Percentiles rank a stretch among this genome's conserved stretches.
phyloP scores from a whole-genome alignment of 2,888 invertebrate genomes.

The Petrolisthes cinctipes region DNA sequence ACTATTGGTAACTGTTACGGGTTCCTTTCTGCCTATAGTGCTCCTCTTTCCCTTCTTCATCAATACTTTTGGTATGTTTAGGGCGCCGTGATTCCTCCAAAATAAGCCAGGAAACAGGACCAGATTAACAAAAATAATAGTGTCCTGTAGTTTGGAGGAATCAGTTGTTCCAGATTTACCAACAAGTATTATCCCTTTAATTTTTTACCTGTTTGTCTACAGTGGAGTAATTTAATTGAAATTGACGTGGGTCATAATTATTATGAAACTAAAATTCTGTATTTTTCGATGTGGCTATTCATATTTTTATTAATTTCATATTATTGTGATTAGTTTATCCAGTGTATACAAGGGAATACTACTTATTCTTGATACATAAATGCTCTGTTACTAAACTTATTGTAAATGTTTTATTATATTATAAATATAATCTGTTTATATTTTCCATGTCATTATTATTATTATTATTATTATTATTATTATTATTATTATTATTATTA shows the following conservation, averaged over 20 bases:
- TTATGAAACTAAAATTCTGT: not conserved
- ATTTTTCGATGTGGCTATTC: not conserved
- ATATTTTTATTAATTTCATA: too few relatives aligned
- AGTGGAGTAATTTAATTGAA: too few relatives aligned
- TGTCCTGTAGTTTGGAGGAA: too few relatives aligned
- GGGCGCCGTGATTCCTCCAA: too few relatives aligned
- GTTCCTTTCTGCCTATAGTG: slow-evolving; percentile 24
- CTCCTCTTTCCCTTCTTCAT: slow-evolving; percentile 11
- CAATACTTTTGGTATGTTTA: not conserved
- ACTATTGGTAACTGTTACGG: slow-evolving; percentile 20
- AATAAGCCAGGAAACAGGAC: too few relatives aligned
- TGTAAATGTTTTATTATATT: too few relatives aligned
- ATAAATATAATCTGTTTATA: too few relatives aligned
- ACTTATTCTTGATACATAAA: slow-evolving; percentile 44
- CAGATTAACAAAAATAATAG: too few relatives aligned
- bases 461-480: slow-evolving; percentile 6
- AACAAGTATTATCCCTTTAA: not conserved
- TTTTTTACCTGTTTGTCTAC: too few relatives aligned
- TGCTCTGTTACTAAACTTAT: slow-evolving; percentile 8
- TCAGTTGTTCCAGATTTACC: too few relatives aligned
- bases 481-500: slow-evolving; percentile 1
- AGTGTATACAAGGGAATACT: slow-evolving; percentile 46
- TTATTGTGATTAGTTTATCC: slow-evolving; percentile 21
- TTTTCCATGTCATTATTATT: not conserved
- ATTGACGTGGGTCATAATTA: not conserved